A percentile compares a stretch with the other conserved stretches of the same genome.
phyloP scores from a whole-genome alignment of 2,113 vertebrate species.

The Uropsilus gracilis region DNA sequence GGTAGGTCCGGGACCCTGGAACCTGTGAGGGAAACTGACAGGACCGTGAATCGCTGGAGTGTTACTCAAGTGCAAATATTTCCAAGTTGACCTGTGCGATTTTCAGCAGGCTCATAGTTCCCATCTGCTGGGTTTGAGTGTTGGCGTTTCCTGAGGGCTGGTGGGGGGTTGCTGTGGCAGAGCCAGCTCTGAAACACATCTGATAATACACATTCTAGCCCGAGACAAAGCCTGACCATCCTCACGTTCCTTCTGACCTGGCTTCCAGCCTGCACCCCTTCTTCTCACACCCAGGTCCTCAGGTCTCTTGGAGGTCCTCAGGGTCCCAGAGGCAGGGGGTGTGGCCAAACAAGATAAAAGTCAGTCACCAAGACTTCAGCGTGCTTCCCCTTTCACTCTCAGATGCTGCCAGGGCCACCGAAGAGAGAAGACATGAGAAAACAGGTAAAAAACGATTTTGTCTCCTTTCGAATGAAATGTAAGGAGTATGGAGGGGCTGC shows the following conservation, averaged over 20 bases:
- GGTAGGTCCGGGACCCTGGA: background rate
- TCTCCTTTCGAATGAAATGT: background rate
- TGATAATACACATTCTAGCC: background rate
- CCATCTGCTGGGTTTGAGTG: background rate
- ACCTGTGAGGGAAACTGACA: rapidly evolving
- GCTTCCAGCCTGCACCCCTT: background rate
- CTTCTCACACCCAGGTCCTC: background rate
- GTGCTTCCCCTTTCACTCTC: slow-evolving; percentile 64
- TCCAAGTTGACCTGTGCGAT: background rate
- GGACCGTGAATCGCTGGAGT: too few relatives aligned
- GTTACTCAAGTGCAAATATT: background rate
- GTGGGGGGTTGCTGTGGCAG: too few relatives aligned
- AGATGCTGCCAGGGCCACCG: slow-evolving; percentile 18
- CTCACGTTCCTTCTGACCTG: background rate
- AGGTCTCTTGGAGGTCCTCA: background rate
- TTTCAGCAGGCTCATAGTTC: too few relatives aligned
- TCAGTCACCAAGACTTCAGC: background rate
- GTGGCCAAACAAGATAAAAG: slow-evolving; percentile 52
- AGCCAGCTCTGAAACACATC: background rate
- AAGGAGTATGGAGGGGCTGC: background rate
- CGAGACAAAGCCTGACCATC: background rate
- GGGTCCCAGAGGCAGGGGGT: background rate
- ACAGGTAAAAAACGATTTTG: slow-evolving; percentile 63
- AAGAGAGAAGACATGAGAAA: slow-evolving; percentile 15
- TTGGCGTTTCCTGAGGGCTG: background rate